Evolutionary conservation across 35 echinoderm and acorn worm genomes (phyloP), one percentile per base, ranked within the genome.

Genomic region (Nesometra sesokonis): DNA sequence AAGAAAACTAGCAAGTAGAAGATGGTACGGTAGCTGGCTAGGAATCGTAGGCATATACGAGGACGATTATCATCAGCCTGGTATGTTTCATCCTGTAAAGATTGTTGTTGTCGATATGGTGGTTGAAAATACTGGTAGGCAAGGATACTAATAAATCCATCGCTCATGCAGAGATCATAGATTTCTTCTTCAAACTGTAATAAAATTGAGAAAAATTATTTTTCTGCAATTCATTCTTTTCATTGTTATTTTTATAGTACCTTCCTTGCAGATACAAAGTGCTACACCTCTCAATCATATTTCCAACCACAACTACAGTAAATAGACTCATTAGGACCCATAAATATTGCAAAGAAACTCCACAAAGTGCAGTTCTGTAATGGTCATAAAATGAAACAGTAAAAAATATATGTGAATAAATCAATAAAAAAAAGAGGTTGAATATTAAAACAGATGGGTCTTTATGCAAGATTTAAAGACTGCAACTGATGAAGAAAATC

Each of bases 81-180:
- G 32, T 31, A 77, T 30, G 90, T 36, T 47, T 78, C 13, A 33
- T 47, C n/a, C 47, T 88, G 34, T 77, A 83, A 5, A 67, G 32
- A 31, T 67, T 34, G 47, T 0, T 67, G 81, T 83, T 81, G 81
- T 39, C 81, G 32, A 31, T 82, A 31, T 17, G 91, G 92, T 33
- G 96, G 86, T 19, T 34, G 46, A 38, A 99, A 99, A 85, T 92
- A 94, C 85, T 89, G 90, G 67, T 91, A 90, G 77, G 96, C 96
- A 27, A 99, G 78, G 7, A 88, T 67, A 38, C 96, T 91, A 3
- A 77, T 35, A 13, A 94, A 90, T 33, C 86, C 92, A 77, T 87
- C 84, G 79, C 87, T 78, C 13, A 21, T 17, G 39, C 88, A 99
- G 35, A 84, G 67, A 40, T 97, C 92, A 29, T 52, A 3, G 36